Evolutionary conservation across 2,888 invertebrate species (phyloP).

Genomic region (Drosophila fulvimacula): DNA sequence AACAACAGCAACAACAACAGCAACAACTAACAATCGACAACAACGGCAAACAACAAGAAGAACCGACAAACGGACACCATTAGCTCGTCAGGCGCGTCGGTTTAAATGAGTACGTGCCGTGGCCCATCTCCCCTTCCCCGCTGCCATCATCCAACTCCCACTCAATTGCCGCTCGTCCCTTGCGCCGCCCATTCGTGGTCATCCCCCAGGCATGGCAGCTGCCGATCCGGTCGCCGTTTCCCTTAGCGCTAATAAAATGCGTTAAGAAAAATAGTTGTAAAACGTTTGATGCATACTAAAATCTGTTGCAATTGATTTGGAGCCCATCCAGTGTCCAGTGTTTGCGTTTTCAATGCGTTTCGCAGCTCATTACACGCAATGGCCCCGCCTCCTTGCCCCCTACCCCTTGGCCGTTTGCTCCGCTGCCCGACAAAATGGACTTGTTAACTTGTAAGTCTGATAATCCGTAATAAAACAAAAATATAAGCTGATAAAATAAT

Average conservation of each 20-base stretch:
- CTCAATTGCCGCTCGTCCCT: not conserved
- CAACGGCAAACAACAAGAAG: constrained; percentile 28
- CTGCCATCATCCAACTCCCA: not conserved
- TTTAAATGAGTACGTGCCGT: constrained; percentile 74
- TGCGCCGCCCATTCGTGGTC: constrained; percentile 37
- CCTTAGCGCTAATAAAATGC: constrained; percentile 76
- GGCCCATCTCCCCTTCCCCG: constrained; percentile 6
- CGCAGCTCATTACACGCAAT: constrained; percentile 71
- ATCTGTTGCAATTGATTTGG: constrained; percentile 77
- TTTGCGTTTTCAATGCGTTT: constrained; percentile 60
- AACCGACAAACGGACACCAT: constrained; percentile 57
- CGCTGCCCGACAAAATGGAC: constrained; percentile 38
- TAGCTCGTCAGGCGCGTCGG: constrained; percentile 72
- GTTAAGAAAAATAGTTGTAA: constrained; percentile 82
- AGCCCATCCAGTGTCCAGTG: constrained; percentile 15
- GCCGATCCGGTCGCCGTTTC: constrained; percentile 46
- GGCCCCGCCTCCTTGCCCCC: not conserved
- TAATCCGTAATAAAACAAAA: constrained; percentile 44
- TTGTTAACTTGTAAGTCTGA: constrained; percentile 59
- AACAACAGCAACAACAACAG: constrained; percentile 26
- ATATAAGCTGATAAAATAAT: not conserved
- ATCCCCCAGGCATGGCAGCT: constrained; percentile 20
- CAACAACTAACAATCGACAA: constrained; percentile 14
- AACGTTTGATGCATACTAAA: constrained; percentile 82
- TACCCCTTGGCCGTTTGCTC: not conserved